Base-by-base conservation (phyloP, 1,140 invertebrate genomes). In the Micrasema longulum region DNA sequence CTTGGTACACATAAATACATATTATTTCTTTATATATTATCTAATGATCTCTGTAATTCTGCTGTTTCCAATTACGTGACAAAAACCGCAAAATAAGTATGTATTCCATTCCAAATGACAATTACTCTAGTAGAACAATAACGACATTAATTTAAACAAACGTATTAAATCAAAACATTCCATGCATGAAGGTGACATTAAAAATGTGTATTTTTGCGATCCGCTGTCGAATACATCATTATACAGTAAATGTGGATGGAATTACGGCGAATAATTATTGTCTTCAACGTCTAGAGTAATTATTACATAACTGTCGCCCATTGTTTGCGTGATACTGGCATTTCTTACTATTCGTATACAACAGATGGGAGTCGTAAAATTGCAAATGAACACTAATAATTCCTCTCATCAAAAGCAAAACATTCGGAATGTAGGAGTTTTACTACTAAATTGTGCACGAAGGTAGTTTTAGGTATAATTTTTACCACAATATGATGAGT, bases 151-250 rank as follows among this genome's bases (percentile, higher is more conserved):
- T 64, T 31, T 47, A 47, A 64, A 20, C 41, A 26, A 47, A 64
- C 60, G 41, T 14, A 36, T 64, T 47, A 47, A 43, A 64, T n/a
- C 41, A 64, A 1, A 48, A 26, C 18, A 64, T 18, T 31, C 43
- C 22, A 41, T 47, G 60, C 60, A 22, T 64, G 60, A 64, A 64
- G 60, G 60, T 64, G 60, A 64, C 31, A 64, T 64, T 47, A 45
- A 64, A 64, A n/a, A 9, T 31, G 16, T 47, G 41, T 47, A 55
- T 60, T 60, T 60, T 22, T 60, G 11, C 35, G 20, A 23, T 38
- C 5, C 16, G 1, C 35, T 60, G 35, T 60, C 55, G 36, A 60
- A 60, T 60, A 41, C 36, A 38, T 60, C 31, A 60, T 60, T 41
- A 60, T 41, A 20, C 18, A 18, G 36, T 38, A 38, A 14, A 60